Evolutionary conservation across 2,888 invertebrate genomes (phyloP), one percentile per base, ranked within the genome.

Genomic region (Leucophora obtusa): DNA sequence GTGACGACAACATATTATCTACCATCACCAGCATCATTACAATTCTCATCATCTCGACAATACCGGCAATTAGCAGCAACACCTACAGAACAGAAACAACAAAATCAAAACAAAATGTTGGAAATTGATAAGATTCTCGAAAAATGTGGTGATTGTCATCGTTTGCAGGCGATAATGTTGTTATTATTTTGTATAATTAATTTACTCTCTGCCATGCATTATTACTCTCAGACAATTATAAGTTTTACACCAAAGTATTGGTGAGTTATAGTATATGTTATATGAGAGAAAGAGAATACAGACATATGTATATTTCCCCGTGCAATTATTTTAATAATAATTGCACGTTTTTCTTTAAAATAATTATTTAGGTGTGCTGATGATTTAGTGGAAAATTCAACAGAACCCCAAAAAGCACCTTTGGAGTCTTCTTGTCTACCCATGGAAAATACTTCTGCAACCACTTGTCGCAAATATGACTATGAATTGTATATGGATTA

Each of bases 211-310:
- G 91, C 92, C 0, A 91, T 92, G 86, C 92, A 93, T 83, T 93
- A 93, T 86, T 93, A 92, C 85, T 92, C 92, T 9, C 93, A 93
- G 86, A 92, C 92, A 14, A 92, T 93, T 81, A 92, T 92, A 69
- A 92, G 92, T 84, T 89, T 92, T 51, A 89, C 91, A 50, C 92
- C 93, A 2, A 90, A 89, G 35, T 90, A 91, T 85, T 91, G 91
- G 90, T 91, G 86, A 83, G 85, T 83, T 51, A n/a, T 18, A 21
- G 2, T 10, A 11, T 11, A 38, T 5, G n/a, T n/a, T n/a, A 51
- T 4, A 43, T 11, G 11, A 43, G 21, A 43, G 18, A 17, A 9
- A 51, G 51, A 21, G 14, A 38, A 28, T n/a, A n/a, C n/a, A n/a
- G n/a, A n/a, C n/a, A n/a, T 28, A 4, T 6, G 6, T 28, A 28